A percentile compares a stretch with the other conserved stretches of the same genome.
Evolutionary conservation across 35 echinoderm and acorn worm genomes (phyloP).

Genomic region (Lytechinus pictus): DNA sequence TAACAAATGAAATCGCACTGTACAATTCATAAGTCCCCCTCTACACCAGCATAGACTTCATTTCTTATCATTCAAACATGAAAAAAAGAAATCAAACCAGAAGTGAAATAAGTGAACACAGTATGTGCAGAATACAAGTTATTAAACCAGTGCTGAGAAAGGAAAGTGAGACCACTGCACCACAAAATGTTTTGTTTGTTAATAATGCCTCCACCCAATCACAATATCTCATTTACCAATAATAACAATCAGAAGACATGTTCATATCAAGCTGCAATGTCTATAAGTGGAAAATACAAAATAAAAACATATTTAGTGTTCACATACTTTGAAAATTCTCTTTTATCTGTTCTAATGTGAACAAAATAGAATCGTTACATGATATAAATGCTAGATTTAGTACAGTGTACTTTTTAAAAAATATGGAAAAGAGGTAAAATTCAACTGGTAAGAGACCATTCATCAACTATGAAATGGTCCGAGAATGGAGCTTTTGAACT

Average conservation of each 20-base stretch:
- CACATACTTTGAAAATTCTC: neutral
- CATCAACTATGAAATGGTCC: no score
- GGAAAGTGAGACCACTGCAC: neutral
- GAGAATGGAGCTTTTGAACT: no score
- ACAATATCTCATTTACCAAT: neutral
- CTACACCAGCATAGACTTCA: neutral
- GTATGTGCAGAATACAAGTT: neutral
- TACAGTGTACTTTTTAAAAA: neutral
- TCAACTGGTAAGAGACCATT: no score
- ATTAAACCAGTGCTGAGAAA: neutral
- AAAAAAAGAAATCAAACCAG: neutral
- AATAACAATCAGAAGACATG: neutral
- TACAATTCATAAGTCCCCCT: neutral
- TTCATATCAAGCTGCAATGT: slow-evolving; percentile 1
- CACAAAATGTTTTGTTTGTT: neutral
- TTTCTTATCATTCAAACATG: neutral
- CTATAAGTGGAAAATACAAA: neutral
- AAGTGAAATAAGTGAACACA: no score
- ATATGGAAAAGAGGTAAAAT: neutral
- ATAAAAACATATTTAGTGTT: neutral
- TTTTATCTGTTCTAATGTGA: neutral
- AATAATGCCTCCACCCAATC: neutral
- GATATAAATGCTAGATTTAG: neutral
- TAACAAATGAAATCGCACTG: neutral
- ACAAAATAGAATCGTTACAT: neutral